Evolutionary conservation across 2,797 vertebrate species (phyloP).

Genomic region (Hybognathus amarus): DNA sequence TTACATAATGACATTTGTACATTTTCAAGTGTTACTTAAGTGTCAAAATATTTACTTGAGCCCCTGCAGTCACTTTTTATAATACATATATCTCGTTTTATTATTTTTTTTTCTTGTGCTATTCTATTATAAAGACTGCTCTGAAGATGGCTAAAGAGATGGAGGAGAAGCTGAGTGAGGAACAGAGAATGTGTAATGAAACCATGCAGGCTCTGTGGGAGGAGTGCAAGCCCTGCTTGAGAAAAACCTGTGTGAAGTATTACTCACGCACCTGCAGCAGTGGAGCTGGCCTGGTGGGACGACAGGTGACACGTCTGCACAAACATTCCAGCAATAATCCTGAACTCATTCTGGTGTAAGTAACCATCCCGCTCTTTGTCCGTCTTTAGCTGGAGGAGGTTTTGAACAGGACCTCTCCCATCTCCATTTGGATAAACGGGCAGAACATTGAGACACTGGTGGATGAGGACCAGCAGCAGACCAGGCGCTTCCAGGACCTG

Average conservation of each 20-base stretch:
- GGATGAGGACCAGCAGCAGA: conserved; percentile 82
- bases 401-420: conserved; percentile 86
- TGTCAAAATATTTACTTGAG: not conserved
- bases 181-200: conserved; percentile 86
- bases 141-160: conserved; percentile 79
- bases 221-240: conserved; percentile 92
- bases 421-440: conserved; percentile 89
- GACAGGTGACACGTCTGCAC: conserved; percentile 76
- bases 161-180: conserved; percentile 80
- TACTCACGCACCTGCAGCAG: conserved; percentile 89
- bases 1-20: not conserved
- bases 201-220: conserved; percentile 88
- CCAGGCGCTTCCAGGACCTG: conserved; percentile 75
- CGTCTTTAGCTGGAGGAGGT: conserved; percentile 85
- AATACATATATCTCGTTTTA: not conserved
- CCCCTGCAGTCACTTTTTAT: not conserved
- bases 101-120: not conserved
- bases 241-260: conserved; percentile 86
- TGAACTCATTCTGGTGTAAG: not conserved
- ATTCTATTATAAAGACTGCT: conserved; percentile 75
- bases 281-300: conserved; percentile 86
- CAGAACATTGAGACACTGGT: conserved; percentile 84
- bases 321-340: not conserved
- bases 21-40: not conserved
- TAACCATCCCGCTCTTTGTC: conserved; percentile 10